Conservation (phyloP, 2,797 vertebrate species). For the Pseudopleuronectes americanus region DNA sequence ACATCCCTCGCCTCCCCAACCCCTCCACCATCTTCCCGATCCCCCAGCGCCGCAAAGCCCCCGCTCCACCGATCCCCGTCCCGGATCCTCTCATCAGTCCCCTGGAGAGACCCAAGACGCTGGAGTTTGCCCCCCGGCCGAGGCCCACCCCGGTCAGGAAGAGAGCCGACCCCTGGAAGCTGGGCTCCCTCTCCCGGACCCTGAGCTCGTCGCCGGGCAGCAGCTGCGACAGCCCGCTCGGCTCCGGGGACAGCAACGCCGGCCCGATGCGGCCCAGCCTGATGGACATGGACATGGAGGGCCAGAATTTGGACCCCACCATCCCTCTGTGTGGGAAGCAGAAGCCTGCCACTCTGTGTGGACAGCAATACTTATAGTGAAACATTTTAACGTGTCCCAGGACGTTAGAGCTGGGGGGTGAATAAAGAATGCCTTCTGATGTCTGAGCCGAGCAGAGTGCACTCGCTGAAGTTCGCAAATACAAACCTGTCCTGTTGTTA, state of each 20-base stretch:
- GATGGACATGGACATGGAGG: conserved; percentile 93
- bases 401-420: conserved; percentile 10
- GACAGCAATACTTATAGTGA: conserved; percentile 77
- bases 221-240: conserved; percentile 85
- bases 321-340: conserved; percentile 86
- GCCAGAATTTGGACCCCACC: conserved; percentile 88
- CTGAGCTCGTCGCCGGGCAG: conserved; percentile 88
- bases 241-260: conserved; percentile 77
- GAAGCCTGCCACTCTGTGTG: conserved; percentile 71
- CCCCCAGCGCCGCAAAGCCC: conserved; percentile 81
- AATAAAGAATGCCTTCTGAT: conserved; percentile 37
- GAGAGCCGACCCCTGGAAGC: conserved; percentile 88
- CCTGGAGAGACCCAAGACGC: conserved; percentile 88
- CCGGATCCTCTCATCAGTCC: conserved; percentile 70
- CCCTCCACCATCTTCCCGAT: conserved; percentile 81
- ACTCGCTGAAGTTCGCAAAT: conserved; percentile 53
- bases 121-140: conserved; percentile 90
- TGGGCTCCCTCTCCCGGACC: conserved; percentile 87
- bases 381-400: conserved; percentile 18
- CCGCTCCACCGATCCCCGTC: conserved; percentile 63
- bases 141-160: conserved; percentile 86
- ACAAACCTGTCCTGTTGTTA: conserved; percentile 32
- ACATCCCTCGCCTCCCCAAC: conserved; percentile 86
- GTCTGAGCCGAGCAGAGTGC: conserved; percentile 65
- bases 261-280: conserved; percentile 79